A percentile compares a stretch with the other conserved stretches of the same genome.
Conservation (phyloP, 2,797 vertebrate genomes). For the Myotis pilosus region DNA sequence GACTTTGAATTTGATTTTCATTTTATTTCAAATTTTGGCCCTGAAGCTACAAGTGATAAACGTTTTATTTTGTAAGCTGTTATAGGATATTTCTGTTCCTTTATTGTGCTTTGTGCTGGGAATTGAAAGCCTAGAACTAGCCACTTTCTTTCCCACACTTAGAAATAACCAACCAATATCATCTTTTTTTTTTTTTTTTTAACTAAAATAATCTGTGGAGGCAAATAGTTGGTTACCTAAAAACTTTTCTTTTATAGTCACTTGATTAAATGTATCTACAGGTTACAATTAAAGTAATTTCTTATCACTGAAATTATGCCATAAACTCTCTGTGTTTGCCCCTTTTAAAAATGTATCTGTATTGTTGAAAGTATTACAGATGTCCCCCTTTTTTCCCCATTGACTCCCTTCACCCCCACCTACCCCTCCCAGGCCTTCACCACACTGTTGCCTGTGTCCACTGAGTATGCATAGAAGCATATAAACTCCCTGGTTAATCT, state of each 20-base stretch:
- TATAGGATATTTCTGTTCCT: background rate
- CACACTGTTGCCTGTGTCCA: no score
- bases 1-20: conserved; percentile 6
- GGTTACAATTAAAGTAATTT: background rate
- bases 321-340: background rate
- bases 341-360: background rate
- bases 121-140: background rate
- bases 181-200: background rate
- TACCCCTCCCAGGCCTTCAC: no score
- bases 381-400: background rate
- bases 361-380: background rate
- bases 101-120: background rate
- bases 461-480: no score
- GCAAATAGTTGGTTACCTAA: background rate
- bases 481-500: no score
- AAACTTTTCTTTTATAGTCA: background rate
- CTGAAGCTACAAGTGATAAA: background rate
- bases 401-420: no score
- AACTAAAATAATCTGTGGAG: background rate
- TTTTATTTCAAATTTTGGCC: background rate
- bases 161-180: background rate
- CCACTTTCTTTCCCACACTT: background rate
- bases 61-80: background rate
- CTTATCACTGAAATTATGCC: background rate
- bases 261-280: background rate